A percentile compares a stretch with the other conserved stretches of the same genome.
Conservation (phyloP, 2,113 vertebrate genomes). For the Lophius piscatorius region DNA sequence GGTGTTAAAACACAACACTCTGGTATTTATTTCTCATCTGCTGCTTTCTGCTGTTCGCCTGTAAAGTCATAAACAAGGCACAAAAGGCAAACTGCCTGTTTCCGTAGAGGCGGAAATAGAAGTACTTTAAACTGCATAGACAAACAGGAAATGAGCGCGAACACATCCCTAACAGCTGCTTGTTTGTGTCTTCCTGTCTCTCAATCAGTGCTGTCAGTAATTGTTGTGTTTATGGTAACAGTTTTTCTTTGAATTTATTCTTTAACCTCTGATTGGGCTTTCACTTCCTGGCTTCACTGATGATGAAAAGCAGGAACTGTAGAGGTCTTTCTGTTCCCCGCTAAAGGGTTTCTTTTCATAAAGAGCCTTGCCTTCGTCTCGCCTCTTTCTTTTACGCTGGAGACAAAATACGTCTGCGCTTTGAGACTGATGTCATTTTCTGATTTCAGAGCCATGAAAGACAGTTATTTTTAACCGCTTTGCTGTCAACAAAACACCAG, state of each 20-base stretch:
- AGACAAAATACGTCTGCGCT: conserved; percentile 37
- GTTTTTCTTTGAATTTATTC: conserved; percentile 21
- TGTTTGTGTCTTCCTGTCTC: conserved; percentile 23
- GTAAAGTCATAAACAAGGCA: conserved; percentile 51
- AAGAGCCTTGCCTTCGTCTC: background rate
- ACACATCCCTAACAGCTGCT: conserved; percentile 48
- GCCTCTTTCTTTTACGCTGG: conserved; percentile 20
- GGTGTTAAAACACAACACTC: conserved; percentile 16
- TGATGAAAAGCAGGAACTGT: conserved; percentile 14
- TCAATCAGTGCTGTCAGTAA: conserved; percentile 27
- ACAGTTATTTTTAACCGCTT: conserved; percentile 30
- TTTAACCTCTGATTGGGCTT: conserved; percentile 52
- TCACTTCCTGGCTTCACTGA: conserved; percentile 35
- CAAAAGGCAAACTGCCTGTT: conserved; percentile 24
- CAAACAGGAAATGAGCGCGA: conserved; percentile 49
- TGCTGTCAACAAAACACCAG: conserved; percentile 31
- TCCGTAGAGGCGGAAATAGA: conserved; percentile 39
- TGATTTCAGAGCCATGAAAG: conserved; percentile 27
- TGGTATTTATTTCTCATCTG: conserved; percentile 44
- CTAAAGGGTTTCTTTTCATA: conserved; percentile 32
- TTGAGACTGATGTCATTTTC: conserved; percentile 20
- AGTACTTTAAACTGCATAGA: conserved; percentile 27
- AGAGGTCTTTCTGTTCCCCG: conserved; percentile 33
- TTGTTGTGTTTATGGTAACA: conserved; percentile 29
- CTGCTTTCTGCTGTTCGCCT: conserved; percentile 44